Evolutionary conservation across 2,888 invertebrate species (phyloP).

Genomic region (Sinopyrophorus schimmeli): DNA sequence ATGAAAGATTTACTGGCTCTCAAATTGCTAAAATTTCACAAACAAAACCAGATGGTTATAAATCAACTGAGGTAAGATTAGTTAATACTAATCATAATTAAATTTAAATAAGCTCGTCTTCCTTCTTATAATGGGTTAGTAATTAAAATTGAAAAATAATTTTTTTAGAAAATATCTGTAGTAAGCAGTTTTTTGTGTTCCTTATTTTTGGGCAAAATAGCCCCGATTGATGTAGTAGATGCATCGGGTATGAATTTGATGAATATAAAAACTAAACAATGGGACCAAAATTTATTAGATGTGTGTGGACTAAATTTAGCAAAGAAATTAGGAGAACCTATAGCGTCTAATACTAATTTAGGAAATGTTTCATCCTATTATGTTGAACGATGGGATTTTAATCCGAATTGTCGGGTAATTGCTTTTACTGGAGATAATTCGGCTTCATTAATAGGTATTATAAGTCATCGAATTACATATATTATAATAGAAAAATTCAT

Average conservation of each 20-base stretch:
- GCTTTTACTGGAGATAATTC: constrained; percentile 97
- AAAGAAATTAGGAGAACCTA: constrained; percentile 74
- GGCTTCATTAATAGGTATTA: constrained; percentile 80
- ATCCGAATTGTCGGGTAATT: constrained; percentile 75
- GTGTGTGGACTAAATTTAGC: constrained; percentile 75
- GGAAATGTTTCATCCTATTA: constrained; percentile 79
- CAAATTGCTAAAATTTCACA: constrained; percentile 90
- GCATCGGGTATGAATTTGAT: constrained; percentile 97
- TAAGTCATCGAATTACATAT: too few relatives aligned
- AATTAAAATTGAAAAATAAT: too few relatives aligned
- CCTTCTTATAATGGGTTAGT: too few relatives aligned
- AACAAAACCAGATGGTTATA: constrained; percentile 69
- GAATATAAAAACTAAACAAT: constrained; percentile 75
- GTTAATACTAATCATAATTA: background rate
- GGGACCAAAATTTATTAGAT: constrained; percentile 76
- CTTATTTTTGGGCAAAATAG: constrained; percentile 83
- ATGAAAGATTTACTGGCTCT: constrained; percentile 89
- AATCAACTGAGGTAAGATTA: constrained; percentile 69
- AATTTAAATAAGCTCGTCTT: too few relatives aligned
- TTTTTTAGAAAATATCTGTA: constrained; percentile 81
- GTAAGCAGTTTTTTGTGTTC: constrained; percentile 93
- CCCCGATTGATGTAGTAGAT: constrained; percentile 89
- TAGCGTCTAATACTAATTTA: constrained; percentile 69
- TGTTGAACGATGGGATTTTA: constrained; percentile 85
- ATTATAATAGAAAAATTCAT: too few relatives aligned